These are phyloP conservation scores for Macrophya annulata DNA, from an alignment of 2,888 invertebrate genomes.

Conservation along the genomic window DNA sequence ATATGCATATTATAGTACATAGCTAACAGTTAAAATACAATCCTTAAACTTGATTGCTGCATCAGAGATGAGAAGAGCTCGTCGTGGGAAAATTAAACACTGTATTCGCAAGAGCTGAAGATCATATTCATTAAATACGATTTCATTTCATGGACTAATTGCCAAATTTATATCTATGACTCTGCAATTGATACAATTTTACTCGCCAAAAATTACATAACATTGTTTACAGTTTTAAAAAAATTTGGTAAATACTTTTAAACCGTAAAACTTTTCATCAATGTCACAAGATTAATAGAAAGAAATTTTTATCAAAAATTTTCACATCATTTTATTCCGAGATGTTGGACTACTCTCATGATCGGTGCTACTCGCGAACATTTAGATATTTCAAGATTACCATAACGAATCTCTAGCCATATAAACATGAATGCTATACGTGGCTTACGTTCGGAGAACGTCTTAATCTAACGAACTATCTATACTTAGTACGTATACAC, in stretches of 20 bases:
- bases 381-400: conserved; percentile 7
- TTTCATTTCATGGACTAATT: background rate
- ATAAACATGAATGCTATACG: conserved; percentile 15
- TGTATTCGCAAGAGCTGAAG: background rate
- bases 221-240: no score
- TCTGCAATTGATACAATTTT: background rate
- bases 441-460: background rate
- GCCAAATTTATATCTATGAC: background rate
- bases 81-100: background rate
- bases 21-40: conserved; percentile 16
- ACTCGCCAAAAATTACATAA: background rate
- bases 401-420: background rate
- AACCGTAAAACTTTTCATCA: no score
- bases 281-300: background rate
- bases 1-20: no score
- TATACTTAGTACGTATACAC: background rate
- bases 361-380: background rate
- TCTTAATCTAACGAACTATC: conserved; percentile 7
- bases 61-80: background rate
- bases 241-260: no score
- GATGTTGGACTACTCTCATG: background rate
- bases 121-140: background rate
- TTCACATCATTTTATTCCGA: background rate
- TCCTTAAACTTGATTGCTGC: conserved; percentile 19
- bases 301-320: background rate